Base-by-base conservation (phyloP, 2,113 vertebrate species). In the Scomber japonicus region DNA sequence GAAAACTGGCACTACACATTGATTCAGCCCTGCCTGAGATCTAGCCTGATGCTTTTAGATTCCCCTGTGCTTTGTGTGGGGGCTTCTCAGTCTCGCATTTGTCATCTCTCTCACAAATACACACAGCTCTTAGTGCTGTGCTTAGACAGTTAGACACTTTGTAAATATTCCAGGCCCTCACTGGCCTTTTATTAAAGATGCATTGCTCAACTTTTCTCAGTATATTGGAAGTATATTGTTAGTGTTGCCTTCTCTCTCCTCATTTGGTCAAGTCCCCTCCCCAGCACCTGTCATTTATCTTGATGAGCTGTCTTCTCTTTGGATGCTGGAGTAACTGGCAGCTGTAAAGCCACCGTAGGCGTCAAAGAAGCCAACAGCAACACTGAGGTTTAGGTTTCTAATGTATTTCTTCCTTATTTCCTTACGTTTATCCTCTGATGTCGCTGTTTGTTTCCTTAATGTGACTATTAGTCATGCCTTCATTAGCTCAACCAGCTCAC, bases 21-120 rank as follows among this genome's bases (percentile, higher is more conserved):
- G 97, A 96, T 96, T 95, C 93, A 93, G 94, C 94, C 95, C 94
- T 94, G 95, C 95, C 94, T 94, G 94, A 96, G 95, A 95, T 95
- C 94, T 95, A 91, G 94, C 63, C 70, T 68, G 94, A 95, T 91
- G 94, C 95, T 96, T 96, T 96, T 93, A 94, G 94, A 95, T 90
- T 95, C 79, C 94, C 71, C 55, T 19, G 8, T 60, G 80, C 61
- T 63, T 85, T 78, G 60, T 59, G 31, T 2, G 7, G 55, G 24
- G 55, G 61, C 62, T 40, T 44, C 71, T 76, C 72, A 50, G 19
- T 48, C 50, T 61, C 73, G 78, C 66, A 75, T 84, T 81, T 84
- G 66, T 82, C 67, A 75, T 71, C 56, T 56, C 69, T 75, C 74
- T 80, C 31, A 63, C 80, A 79, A 62, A 67, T 61, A 66, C 55